Evolutionary conservation across 2,888 invertebrate genomes (phyloP), one percentile per base, ranked within the genome.

Genomic region (Cryptocephalus primarius): DNA sequence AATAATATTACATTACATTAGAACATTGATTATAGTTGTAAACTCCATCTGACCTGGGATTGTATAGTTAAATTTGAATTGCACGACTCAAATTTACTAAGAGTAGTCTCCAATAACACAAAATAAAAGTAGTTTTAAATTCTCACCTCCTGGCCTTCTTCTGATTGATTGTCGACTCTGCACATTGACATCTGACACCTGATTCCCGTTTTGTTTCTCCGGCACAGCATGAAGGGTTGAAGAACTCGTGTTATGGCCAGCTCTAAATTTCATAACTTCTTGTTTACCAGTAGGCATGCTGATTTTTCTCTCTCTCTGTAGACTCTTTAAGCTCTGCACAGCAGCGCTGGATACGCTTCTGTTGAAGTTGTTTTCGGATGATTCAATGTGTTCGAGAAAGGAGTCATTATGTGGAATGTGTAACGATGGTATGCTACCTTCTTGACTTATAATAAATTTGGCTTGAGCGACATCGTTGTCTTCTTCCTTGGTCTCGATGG

Each of bases 261-360:
- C 62, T 48, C 64, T 63, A 34, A 61, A 65, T 44, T 61, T 58
- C 45, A 62, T 59, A 32, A 69, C 59, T 55, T 68, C 67, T 14
- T 58, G 60, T 48, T 62, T 67, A 44, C 74, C 72, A 58, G 79
- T 70, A 55, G 85, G 67, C 66, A 79, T 67, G 68, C 83, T 74
- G 58, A 81, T 71, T 72, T 85, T 68, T 59, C 76, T 59, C 61
- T 78, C 72, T 61, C 79, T 72, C 8, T 58, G 51, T 12, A 54
- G 52, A n/a, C 68, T 65, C 50, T 70, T 71, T 3, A 68, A 61
- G 58, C 75, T 75, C 50, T 80, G 75, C 10, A 86, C 77, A 32
- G 80, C 79, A 0, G 78, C 83, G 31, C 85, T 85, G 43, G 86
- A 87, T 9, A 80, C 83, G 48, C 85, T 86, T 49, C 83, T 66